Evolutionary conservation across 2,888 invertebrate species (phyloP), one percentile per base, ranked within the genome.

Genomic region (Heliothis peltigera): DNA sequence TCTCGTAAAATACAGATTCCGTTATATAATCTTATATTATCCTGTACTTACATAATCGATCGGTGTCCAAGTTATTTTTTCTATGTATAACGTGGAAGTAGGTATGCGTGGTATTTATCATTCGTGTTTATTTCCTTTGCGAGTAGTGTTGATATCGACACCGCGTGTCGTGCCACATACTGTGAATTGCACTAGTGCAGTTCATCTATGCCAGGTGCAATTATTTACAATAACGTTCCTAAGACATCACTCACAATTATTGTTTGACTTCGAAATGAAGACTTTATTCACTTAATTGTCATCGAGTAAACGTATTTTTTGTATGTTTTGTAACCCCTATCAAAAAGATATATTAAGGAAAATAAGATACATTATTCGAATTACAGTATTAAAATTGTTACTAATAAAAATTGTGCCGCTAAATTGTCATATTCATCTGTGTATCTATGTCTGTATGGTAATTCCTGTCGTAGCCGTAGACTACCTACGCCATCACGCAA

Each of bases 71-170:
- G 39, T 55, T 55, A 65, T 55, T 56, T 55, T 52, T 42, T 39
- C 15, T 35, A 4, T 8, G n/a, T 17, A 51, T 43, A 15, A 51
- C 39, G 22, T 71, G 35, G 67, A 57, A 56, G 21, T n/a, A n/a
- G n/a, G n/a, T 53, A 28, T 62, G 57, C 39, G 19, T 67, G 28
- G 12, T 55, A 58, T 67, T 51, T 58, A 55, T 73, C 68, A 63
- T 63, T 54, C 47, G 47, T 57, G 61, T 68, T 68, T 55, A 52
- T 63, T 71, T 71, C 54, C 73, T 73, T 55, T 55, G 19, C 39
- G 19, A 57, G 66, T 56, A 21, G 22, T 58, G 39, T 60, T 47
- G 51, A 58, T 68, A 68, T 63, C 68, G 58, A 73, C 55, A 73
- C 51, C 54, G 57, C 54, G 57, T 68, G 51, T 47, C 52, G 25